Percentiles rank a stretch among this genome's conserved stretches.
Evolutionary conservation across 1,140 invertebrate genomes (phyloP).

Genomic region (Stegodyphus mimosarum): DNA sequence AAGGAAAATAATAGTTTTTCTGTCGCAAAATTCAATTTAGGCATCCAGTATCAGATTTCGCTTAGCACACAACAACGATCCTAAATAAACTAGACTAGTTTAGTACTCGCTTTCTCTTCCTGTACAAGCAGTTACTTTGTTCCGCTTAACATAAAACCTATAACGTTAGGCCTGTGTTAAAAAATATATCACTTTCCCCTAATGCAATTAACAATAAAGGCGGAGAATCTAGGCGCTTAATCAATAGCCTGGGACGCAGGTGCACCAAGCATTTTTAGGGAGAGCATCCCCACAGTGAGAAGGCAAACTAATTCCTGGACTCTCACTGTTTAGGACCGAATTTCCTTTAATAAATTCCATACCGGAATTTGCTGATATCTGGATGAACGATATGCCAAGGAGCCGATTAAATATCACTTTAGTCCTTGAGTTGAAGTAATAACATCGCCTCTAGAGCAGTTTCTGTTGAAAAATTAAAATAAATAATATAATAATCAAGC

Average conservation of each 20-base stretch:
- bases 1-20: no score
- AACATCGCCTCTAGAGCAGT: no score
- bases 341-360: conserved; percentile 31
- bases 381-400: no score
- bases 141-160: conserved; percentile 30
- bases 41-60: no score
- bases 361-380: no score
- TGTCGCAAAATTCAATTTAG: no score
- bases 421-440: no score
- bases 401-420: no score
- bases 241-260: conserved; percentile 46
- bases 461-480: no score
- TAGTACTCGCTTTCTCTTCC: conserved; percentile 1
- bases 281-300: conserved; percentile 11
- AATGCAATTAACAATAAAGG: conserved; percentile 24
- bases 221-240: conserved; percentile 28
- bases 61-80: neutral
- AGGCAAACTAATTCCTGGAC: conserved; percentile 28
- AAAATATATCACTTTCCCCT: conserved; percentile 35
- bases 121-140: conserved; percentile 32
- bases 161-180: conserved; percentile 39
- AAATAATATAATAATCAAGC: no score
- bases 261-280: conserved; percentile 21
- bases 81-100: conserved; percentile 31
- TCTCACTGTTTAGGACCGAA: conserved; percentile 15